phyloP scores from a whole-genome alignment of 2,888 invertebrate genomes.

The Clusia tigrina region DNA sequence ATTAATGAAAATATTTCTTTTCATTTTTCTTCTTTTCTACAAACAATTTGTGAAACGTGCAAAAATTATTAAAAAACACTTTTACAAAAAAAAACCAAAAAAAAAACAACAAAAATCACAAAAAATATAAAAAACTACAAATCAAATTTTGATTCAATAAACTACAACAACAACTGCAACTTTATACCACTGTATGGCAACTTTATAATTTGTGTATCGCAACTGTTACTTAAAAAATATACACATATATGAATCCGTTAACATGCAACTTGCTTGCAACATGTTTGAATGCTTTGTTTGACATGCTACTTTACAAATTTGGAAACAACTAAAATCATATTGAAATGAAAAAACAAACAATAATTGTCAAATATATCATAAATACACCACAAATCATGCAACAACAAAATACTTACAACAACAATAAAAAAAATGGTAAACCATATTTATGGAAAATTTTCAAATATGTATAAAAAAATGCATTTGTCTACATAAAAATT shows the following conservation, averaged over 20 bases:
- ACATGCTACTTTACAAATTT: not conserved
- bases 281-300: slow-evolving; percentile 17
- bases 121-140: slow-evolving; percentile 26
- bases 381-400: not conserved
- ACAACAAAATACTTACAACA: slow-evolving; percentile 11
- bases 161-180: slow-evolving; percentile 17
- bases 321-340: slow-evolving; percentile 1
- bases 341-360: slow-evolving; percentile 6
- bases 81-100: slow-evolving; percentile 25
- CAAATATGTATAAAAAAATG: not conserved
- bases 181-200: slow-evolving; percentile 15
- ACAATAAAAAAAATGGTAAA: slow-evolving; percentile 14
- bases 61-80: slow-evolving; percentile 28
- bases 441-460: not conserved
- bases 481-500: not conserved
- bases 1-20: not conserved
- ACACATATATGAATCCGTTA: slow-evolving; percentile 24
- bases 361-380: not conserved
- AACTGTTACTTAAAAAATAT: slow-evolving; percentile 16
- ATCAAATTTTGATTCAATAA: slow-evolving; percentile 12
- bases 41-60: no score
- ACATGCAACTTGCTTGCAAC: slow-evolving; percentile 5
- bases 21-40: slow-evolving; percentile 35
- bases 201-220: slow-evolving; percentile 9
- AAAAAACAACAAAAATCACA: slow-evolving; percentile 21